These are phyloP conservation scores for Oscheius sp. DNA, from an alignment of 1,140 invertebrate genomes.

Conservation along the genomic window DNA sequence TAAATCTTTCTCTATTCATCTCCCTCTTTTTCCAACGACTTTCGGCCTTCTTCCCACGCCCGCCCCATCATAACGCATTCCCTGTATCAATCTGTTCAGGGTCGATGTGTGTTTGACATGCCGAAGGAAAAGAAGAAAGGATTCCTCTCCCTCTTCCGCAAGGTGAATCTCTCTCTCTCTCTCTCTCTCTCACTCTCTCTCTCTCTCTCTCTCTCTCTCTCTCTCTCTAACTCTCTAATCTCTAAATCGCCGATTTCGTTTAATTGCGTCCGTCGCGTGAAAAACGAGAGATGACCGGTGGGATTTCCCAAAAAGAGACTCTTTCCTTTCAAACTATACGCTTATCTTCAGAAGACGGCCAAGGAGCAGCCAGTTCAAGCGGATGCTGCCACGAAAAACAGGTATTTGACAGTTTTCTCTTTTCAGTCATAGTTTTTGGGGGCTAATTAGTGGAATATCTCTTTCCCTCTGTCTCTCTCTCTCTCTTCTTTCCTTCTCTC, in stretches of 20 bases:
- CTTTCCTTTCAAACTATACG: background rate
- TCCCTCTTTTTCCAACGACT: background rate
- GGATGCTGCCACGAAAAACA: background rate
- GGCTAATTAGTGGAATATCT: background rate
- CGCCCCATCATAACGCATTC: background rate
- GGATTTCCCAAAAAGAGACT: too few relatives aligned
- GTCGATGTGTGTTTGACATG: background rate
- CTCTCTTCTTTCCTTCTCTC: background rate
- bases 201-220: too few relatives aligned
- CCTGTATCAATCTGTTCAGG: background rate
- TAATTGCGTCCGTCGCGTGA: too few relatives aligned
- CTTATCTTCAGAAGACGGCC: background rate
- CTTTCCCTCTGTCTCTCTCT: background rate
- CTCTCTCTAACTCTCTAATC: too few relatives aligned
- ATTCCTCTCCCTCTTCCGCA: background rate
- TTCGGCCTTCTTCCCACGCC: background rate
- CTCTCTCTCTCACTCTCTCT: too few relatives aligned
- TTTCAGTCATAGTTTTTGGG: background rate
- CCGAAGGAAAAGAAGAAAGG: constrained; percentile 3
- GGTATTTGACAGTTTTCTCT: background rate
- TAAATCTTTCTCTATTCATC: background rate
- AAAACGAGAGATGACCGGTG: too few relatives aligned
- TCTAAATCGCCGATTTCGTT: too few relatives aligned
- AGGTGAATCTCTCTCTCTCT: too few relatives aligned
- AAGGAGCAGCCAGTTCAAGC: background rate